Evolutionary conservation across 2,797 vertebrate genomes (phyloP).

Genomic region (Propithecus perrieri): DNA sequence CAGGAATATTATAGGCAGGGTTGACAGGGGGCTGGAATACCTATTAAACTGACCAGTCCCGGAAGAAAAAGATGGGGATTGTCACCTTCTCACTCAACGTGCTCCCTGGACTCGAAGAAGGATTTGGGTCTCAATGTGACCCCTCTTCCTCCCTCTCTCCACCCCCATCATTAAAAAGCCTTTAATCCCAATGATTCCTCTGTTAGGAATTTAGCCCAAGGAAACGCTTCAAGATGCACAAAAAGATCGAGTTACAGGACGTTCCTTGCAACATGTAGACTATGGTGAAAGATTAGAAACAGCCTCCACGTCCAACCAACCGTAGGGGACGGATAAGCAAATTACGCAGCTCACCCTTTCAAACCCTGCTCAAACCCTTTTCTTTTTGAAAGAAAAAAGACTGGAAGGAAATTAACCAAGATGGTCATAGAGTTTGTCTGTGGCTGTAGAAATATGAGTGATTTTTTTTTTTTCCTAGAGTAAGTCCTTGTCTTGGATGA

Average conservation of each 20-base stretch:
- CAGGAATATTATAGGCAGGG: background rate
- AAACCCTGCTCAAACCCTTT: background rate
- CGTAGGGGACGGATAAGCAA: background rate
- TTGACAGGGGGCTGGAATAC: background rate
- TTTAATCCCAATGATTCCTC: slow-evolving; percentile 63
- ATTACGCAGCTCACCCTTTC: background rate
- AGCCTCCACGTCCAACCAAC: background rate
- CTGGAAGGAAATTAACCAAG: background rate
- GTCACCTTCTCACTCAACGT: background rate
- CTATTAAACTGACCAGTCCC: background rate
- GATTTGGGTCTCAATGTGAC: background rate
- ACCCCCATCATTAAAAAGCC: background rate
- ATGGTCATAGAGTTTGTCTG: background rate
- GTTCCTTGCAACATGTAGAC: background rate
- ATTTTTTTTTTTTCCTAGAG: background rate
- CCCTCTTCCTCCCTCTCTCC: background rate
- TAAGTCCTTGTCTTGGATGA: background rate
- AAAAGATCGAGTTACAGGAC: slow-evolving; percentile 45
- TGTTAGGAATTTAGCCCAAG: slow-evolving; percentile 66
- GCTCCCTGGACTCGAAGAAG: background rate
- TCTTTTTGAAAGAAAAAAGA: background rate
- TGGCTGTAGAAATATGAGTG: background rate
- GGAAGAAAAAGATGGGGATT: background rate
- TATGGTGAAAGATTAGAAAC: slow-evolving; percentile 25
- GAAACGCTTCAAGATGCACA: slow-evolving; percentile 60